These are phyloP conservation scores for Coranthus polyacanthus DNA, from an alignment of 2,797 vertebrate species.

Conservation along the genomic window DNA sequence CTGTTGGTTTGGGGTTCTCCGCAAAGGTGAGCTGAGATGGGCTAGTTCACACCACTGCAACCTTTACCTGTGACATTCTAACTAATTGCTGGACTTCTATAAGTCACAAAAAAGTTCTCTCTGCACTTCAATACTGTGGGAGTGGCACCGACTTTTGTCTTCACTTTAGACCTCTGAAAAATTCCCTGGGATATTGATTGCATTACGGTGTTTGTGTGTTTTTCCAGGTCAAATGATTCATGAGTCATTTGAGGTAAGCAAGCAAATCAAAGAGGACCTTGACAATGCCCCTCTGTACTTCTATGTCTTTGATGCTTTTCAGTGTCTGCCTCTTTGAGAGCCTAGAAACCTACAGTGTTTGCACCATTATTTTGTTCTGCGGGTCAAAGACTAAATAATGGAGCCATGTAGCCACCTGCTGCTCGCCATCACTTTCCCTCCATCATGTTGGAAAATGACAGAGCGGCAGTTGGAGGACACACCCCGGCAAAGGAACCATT, in stretches of 20 bases:
- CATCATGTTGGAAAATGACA: constrained; percentile 19
- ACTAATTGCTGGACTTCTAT: no score
- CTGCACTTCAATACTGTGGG: background rate
- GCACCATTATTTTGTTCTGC: constrained; percentile 26
- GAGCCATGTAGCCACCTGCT: constrained; percentile 46
- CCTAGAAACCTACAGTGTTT: constrained; percentile 23
- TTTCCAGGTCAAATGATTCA: constrained; percentile 24
- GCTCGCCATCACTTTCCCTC: constrained; percentile 11
- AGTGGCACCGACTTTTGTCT: background rate
- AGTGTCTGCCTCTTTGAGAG: constrained; percentile 13
- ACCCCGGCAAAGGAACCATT: background rate
- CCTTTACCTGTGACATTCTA: no score
- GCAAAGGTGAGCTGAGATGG: no score
- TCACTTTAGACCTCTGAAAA: constrained; percentile 5
- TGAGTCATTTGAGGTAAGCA: constrained; percentile 22
- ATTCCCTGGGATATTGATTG: background rate
- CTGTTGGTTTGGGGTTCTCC: no score
- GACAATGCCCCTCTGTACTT: constrained; percentile 11
- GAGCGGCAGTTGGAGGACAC: constrained; percentile 8
- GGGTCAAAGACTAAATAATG: constrained; percentile 51
- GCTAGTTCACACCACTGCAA: no score
- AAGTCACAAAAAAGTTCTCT: background rate
- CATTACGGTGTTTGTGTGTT: background rate
- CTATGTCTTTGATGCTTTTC: constrained; percentile 28
- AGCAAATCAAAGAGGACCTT: constrained; percentile 27